A percentile compares a stretch with the other conserved stretches of the same genome.
Evolutionary conservation across 1,140 invertebrate genomes (phyloP).

Genomic region (Gerris buenoi): DNA sequence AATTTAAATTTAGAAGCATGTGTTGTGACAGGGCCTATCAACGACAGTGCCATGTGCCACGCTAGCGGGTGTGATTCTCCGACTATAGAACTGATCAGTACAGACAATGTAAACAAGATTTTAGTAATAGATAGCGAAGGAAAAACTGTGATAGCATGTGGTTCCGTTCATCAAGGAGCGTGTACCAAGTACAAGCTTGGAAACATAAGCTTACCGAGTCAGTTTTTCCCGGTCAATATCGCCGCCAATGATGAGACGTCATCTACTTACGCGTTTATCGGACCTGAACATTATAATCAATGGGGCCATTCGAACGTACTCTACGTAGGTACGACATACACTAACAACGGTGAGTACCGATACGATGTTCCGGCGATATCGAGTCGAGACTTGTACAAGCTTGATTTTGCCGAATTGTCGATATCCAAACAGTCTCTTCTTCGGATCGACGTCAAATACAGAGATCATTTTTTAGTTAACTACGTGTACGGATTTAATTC

Average conservation of each 20-base stretch:
- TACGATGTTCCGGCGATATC: conserved; percentile 87
- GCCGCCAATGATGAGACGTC: conserved; percentile 82
- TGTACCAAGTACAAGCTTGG: conserved; percentile 70
- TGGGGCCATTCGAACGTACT: conserved; percentile 65
- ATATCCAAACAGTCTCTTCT: conserved; percentile 75
- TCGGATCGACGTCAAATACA: conserved; percentile 84
- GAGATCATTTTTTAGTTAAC: conserved; percentile 84
- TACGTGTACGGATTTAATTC: conserved; percentile 93
- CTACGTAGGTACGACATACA: conserved; percentile 89
- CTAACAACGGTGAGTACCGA: conserved; percentile 78
- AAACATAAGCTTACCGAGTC: conserved; percentile 58
- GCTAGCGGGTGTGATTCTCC: conserved; percentile 54
- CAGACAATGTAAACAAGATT: conserved; percentile 82
- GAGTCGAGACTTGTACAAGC: conserved; percentile 59
- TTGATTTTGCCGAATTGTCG: conserved; percentile 64
- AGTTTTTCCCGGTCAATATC: conserved; percentile 61
- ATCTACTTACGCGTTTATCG: conserved; percentile 87
- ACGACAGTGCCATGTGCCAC: conserved; percentile 75
- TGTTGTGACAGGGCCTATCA: conserved; percentile 45
- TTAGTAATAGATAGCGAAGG: conserved; percentile 72
- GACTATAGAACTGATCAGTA: conserved; percentile 46
- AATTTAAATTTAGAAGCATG: conserved; percentile 32
- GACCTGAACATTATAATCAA: conserved; percentile 64
- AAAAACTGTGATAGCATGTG: conserved; percentile 69
- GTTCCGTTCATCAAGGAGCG: conserved; percentile 72